phyloP scores from a whole-genome alignment of 2,888 invertebrate genomes.

The Dolomedes plantarius region DNA sequence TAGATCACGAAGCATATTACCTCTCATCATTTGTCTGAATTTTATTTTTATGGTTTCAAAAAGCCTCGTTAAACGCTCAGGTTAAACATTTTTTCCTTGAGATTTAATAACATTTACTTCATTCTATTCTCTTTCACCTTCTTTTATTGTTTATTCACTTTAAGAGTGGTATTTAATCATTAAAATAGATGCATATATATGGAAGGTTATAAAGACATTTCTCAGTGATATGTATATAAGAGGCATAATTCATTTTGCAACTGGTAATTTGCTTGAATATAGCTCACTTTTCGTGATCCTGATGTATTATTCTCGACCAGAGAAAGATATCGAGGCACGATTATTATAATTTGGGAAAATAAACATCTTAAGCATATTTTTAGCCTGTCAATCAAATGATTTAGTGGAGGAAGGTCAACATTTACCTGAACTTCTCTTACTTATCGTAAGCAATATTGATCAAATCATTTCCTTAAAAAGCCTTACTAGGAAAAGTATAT shows the following conservation, averaged over 20 bases:
- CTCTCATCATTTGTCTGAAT: too few species aligned
- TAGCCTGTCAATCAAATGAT: not conserved
- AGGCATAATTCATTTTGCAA: not conserved
- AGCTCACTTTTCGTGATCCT: not conserved
- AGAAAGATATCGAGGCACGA: not conserved
- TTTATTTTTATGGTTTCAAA: too few species aligned
- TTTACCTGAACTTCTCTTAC: not conserved
- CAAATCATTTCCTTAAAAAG: not conserved
- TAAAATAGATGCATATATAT: too few species aligned
- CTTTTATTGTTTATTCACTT: too few species aligned
- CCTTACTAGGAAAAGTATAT: not conserved
- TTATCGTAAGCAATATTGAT: not conserved
- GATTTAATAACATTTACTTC: too few species aligned
- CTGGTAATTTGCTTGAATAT: not conserved
- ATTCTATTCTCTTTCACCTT: too few species aligned
- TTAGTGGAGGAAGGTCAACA: not conserved
- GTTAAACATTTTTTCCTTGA: too few species aligned
- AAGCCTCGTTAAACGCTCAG: too few species aligned
- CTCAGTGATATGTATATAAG: too few species aligned
- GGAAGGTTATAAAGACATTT: not conserved
- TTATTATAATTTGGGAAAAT: not conserved
- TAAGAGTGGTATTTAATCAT: too few species aligned
- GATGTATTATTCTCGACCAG: not conserved
- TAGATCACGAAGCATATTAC: too few species aligned
- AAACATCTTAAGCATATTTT: not conserved